Conservation (phyloP, 2,888 invertebrate genomes). For the Lagria hirta region DNA sequence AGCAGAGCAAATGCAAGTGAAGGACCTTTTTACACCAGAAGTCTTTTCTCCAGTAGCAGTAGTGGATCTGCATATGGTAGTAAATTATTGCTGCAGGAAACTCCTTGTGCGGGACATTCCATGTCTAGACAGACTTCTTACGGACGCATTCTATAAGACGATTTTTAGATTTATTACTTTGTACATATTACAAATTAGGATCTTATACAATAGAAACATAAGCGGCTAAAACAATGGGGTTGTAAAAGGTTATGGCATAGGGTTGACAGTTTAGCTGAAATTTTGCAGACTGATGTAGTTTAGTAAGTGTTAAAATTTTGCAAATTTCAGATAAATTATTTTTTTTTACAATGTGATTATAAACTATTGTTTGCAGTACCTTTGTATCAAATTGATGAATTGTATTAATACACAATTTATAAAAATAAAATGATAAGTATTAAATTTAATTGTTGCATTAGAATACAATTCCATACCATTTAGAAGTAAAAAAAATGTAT, state of each 20-base stretch:
- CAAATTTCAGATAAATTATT: constrained; percentile 2
- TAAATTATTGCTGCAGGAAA: constrained; percentile 62
- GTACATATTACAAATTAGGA: too few species aligned
- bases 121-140: constrained; percentile 44
- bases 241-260: constrained; percentile 11
- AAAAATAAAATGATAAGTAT: too few species aligned
- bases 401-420: too few species aligned
- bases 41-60: constrained; percentile 63
- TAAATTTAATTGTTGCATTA: too few species aligned
- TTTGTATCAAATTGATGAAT: too few species aligned
- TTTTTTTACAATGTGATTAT: too few species aligned
- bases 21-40: constrained; percentile 63
- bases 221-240: constrained; percentile 10
- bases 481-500: too few species aligned
- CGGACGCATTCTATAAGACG: constrained; percentile 42
- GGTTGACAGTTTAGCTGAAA: constrained; percentile 10
- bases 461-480: too few species aligned
- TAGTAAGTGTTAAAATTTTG: neutral
- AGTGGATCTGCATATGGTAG: constrained; percentile 64
- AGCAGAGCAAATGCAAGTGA: constrained; percentile 58
- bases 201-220: too few species aligned
- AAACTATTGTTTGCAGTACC: too few species aligned
- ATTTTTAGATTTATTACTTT: constrained; percentile 2
- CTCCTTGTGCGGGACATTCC: constrained; percentile 61
- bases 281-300: neutral